phyloP scores from a whole-genome alignment of 2,113 vertebrate species.

The Tichodroma muraria region DNA sequence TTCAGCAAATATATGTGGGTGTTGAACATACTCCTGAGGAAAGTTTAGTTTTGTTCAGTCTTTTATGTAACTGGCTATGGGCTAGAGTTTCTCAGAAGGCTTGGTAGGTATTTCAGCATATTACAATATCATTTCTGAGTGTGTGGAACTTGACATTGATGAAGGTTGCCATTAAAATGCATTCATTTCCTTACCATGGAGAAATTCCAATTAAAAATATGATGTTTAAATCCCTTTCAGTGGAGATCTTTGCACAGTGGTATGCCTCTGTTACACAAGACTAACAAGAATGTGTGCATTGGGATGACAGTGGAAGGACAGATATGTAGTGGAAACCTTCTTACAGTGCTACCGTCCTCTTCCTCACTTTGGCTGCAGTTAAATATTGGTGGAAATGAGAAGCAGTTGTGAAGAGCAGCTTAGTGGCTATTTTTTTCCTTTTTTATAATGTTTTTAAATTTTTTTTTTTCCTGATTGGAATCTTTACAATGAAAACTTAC shows the following conservation, averaged over 20 bases:
- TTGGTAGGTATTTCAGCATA: background rate
- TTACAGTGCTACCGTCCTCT: background rate
- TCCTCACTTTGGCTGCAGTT: background rate
- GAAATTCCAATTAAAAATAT: background rate
- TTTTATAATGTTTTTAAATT: too few species aligned
- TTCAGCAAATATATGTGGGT: background rate
- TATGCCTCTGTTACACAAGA: too few species aligned
- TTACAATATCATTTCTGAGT: background rate
- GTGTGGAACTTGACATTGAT: background rate
- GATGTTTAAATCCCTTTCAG: background rate
- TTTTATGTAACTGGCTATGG: background rate
- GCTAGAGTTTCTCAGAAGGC: background rate
- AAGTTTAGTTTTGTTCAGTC: background rate
- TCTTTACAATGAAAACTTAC: background rate
- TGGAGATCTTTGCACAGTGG: background rate
- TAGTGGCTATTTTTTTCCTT: too few species aligned
- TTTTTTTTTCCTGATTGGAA: too few species aligned
- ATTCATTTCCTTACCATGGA: background rate
- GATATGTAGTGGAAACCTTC: background rate
- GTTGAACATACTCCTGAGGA: background rate
- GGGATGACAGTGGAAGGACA: background rate
- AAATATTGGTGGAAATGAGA: background rate
- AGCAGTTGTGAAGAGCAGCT: background rate
- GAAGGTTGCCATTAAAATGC: background rate
- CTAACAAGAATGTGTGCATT: too few species aligned